Conservation (phyloP, 2,797 vertebrate genomes). For the Apodemus agrarius region DNA sequence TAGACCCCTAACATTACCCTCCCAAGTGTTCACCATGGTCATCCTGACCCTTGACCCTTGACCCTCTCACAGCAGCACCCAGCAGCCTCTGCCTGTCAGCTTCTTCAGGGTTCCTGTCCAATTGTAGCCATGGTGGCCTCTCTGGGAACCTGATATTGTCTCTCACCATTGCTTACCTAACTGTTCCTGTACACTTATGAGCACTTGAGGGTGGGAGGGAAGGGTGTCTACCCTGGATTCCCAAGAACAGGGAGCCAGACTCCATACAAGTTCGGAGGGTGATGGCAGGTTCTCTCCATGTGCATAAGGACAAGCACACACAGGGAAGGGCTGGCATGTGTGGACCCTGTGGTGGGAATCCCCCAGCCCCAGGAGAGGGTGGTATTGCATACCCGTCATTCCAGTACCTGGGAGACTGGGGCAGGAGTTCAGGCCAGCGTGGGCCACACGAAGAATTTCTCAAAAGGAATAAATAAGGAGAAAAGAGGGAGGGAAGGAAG, state of each 20-base stretch:
- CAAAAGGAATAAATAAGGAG: background rate
- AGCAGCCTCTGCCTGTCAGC: background rate
- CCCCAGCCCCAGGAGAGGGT: accelerated
- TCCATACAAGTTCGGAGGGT: background rate
- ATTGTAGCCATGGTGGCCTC: background rate
- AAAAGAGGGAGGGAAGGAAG: background rate
- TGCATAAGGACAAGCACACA: accelerated
- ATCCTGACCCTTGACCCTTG: accelerated
- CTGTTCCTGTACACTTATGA: background rate
- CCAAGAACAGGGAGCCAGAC: no score
- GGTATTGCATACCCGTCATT: background rate
- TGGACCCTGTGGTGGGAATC: background rate
- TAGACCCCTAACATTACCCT: no score
- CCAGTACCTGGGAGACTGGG: background rate
- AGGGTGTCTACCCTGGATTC: background rate
- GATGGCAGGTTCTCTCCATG: accelerated
- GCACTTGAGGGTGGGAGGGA: background rate
- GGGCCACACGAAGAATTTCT: background rate
- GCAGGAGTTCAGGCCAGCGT: background rate
- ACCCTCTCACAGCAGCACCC: background rate
- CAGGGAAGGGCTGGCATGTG: accelerated
- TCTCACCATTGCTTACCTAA: background rate
- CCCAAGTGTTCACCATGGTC: accelerated
- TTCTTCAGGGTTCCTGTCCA: background rate
- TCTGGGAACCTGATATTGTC: accelerated